Evolutionary conservation across 2,797 vertebrate genomes (phyloP).

Genomic region (Gambusia yucatana): DNA sequence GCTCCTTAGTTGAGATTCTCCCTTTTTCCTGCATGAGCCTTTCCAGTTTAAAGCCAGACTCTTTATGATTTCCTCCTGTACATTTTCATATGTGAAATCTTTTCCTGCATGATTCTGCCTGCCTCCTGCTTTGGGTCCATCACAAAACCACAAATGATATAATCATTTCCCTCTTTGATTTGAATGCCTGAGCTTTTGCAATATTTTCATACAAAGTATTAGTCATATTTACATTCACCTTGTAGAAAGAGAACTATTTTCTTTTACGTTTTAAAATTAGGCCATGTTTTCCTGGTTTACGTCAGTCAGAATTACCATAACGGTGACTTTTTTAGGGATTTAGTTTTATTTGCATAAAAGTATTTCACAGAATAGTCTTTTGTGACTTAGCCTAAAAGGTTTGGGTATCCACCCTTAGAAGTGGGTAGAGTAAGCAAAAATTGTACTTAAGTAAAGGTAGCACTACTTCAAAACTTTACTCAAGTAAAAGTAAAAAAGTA

Average conservation of each 20-base stretch:
- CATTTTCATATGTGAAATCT: background rate
- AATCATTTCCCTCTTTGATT: background rate
- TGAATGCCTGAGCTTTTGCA: background rate
- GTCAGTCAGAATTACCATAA: background rate
- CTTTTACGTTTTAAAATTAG: background rate
- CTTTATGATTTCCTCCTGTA: background rate
- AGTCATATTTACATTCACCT: background rate
- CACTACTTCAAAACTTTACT: background rate
- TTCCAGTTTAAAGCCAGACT: background rate
- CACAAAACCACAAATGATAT: background rate
- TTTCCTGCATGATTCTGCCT: background rate
- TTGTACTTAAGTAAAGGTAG: background rate
- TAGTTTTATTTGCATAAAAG: background rate
- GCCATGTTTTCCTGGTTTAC: background rate
- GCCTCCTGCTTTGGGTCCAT: background rate
- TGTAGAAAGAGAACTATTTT: background rate
- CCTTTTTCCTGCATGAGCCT: background rate
- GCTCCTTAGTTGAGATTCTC: background rate
- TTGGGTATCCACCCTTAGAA: background rate
- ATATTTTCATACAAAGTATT: background rate
- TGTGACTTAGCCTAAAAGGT: background rate
- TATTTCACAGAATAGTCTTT: background rate
- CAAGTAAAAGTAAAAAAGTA: too few species aligned
- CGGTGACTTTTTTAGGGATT: background rate
- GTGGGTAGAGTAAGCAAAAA: background rate